phyloP scores from a whole-genome alignment of 2,888 invertebrate genomes.

The Camptogramma bilineatum region DNA sequence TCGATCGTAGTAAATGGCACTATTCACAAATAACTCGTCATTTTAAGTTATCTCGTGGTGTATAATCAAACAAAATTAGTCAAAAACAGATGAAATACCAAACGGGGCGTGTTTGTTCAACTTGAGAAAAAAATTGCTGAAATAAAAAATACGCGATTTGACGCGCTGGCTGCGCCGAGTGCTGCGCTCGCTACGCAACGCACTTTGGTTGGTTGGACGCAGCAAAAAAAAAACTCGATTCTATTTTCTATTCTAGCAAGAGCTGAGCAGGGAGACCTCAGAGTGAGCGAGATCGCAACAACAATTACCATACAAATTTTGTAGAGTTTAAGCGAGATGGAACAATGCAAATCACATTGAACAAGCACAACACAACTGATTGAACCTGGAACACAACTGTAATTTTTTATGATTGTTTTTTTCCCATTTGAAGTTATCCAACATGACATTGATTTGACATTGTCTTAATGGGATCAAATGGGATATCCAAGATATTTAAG shows the following conservation, averaged over 20 bases:
- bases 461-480: too few species aligned
- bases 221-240: background rate
- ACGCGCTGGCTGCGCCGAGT: background rate
- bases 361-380: too few species aligned
- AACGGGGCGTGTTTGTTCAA: slow-evolving; percentile 49
- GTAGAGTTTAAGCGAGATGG: too few species aligned
- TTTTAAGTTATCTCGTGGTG: slow-evolving; percentile 15
- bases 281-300: background rate
- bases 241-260: background rate
- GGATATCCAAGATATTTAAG: too few species aligned
- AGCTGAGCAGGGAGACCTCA: too few species aligned
- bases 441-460: too few species aligned
- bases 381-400: too few species aligned
- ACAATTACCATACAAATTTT: too few species aligned
- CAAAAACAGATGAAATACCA: slow-evolving; percentile 41
- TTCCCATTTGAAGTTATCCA: too few species aligned
- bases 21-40: slow-evolving; percentile 13
- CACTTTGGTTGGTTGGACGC: background rate
- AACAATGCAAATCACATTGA: too few species aligned
- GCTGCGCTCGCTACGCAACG: background rate
- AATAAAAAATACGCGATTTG: background rate
- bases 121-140: background rate
- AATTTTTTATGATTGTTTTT: too few species aligned
- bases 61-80: slow-evolving; percentile 13
- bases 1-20: slow-evolving; percentile 1